Percentiles rank a stretch among this genome's conserved stretches.
Conservation (phyloP, 2,797 vertebrate species). For the Peromyscus attwateri region DNA sequence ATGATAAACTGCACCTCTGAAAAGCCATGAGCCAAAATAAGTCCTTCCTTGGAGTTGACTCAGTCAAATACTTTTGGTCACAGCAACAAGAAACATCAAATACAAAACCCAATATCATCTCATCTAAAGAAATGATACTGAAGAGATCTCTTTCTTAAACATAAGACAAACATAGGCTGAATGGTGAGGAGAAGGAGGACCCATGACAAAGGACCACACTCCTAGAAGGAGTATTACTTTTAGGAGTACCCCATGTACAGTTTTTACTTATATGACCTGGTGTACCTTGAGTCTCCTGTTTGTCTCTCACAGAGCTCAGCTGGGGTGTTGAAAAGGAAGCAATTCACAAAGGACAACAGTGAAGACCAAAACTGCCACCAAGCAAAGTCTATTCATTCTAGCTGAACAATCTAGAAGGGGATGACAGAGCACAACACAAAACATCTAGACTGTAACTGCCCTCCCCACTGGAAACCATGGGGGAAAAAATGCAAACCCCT, state of each 20-base stretch:
- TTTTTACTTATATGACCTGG: too few species aligned
- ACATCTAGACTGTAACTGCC: neutral
- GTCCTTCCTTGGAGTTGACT: too few species aligned
- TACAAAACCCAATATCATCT: neutral
- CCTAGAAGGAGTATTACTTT: too few species aligned
- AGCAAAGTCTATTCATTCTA: neutral
- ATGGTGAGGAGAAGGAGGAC: neutral
- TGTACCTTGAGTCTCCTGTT: neutral
- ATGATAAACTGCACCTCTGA: neutral
- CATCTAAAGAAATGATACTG: neutral
- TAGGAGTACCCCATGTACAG: too few species aligned
- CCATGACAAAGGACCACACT: neutral
- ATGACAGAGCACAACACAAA: neutral
- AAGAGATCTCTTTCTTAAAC: neutral
- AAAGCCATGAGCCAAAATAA: neutral
- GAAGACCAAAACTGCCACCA: neutral
- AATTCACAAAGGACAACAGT: neutral
- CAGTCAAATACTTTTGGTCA: neutral
- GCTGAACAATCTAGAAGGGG: neutral
- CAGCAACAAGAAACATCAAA: neutral
- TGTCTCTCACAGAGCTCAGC: neutral
- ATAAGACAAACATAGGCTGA: neutral
- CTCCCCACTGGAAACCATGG: neutral
- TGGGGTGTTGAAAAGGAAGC: neutral
- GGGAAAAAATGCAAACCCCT: neutral